These are phyloP conservation scores for Drosophila trichaetosa DNA, from an alignment of 2,888 invertebrate genomes.

Conservation along the genomic window DNA sequence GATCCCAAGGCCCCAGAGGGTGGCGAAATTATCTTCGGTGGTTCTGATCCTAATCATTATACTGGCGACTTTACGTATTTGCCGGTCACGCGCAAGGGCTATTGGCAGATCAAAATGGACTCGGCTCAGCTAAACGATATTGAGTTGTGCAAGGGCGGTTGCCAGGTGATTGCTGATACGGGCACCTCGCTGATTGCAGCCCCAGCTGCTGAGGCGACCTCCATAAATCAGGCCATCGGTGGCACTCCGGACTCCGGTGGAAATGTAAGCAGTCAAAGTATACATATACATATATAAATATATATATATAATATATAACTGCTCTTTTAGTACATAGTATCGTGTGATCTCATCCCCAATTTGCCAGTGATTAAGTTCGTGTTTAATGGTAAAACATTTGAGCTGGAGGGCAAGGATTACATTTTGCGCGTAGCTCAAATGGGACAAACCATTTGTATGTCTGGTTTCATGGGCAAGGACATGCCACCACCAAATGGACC, in stretches of 20 bases:
- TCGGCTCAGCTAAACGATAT: conserved; percentile 86
- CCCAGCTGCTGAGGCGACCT: conserved; percentile 90
- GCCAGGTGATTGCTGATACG: conserved; percentile 97
- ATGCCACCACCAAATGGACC: conserved; percentile 97
- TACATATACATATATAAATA: neutral
- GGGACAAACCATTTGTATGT: conserved; percentile 95
- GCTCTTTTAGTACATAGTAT: conserved; percentile 87
- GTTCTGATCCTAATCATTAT: conserved; percentile 96
- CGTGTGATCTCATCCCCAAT: conserved; percentile 91
- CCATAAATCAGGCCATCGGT: conserved; percentile 93
- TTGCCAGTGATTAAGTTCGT: conserved; percentile 93
- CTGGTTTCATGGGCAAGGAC: conserved; percentile 98
- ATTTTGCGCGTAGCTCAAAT: conserved; percentile 92
- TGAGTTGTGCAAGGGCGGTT: conserved; percentile 91
- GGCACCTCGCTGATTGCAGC: conserved; percentile 98
- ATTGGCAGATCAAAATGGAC: conserved; percentile 99
- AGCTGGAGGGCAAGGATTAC: conserved; percentile 93
- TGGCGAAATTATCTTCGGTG: conserved; percentile 97
- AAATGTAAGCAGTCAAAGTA: conserved; percentile 85
- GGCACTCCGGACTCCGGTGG: conserved; percentile 96
- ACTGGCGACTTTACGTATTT: conserved; percentile 94
- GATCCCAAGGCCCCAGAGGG: conserved; percentile 91
- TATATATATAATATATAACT: neutral
- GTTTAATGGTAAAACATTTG: conserved; percentile 91
- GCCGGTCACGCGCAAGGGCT: conserved; percentile 93